Evolutionary conservation across 2,113 vertebrate genomes (phyloP), one percentile per base, ranked within the genome.

Genomic region (Monarcha castaneiventris): DNA sequence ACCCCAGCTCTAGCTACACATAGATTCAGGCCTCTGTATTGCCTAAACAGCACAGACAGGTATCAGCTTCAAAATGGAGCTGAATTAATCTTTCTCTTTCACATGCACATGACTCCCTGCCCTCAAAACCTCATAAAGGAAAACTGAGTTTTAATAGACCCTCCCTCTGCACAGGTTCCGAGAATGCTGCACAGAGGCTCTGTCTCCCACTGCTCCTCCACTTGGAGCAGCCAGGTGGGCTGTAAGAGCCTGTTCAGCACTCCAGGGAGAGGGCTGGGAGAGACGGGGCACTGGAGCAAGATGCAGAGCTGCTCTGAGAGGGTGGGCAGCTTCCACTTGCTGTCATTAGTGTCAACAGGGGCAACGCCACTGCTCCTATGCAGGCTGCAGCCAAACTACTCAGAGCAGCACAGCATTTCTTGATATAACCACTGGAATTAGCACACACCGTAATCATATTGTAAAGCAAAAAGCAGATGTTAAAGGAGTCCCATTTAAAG

Each of bases 291-390:
- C 35, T 21, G 49, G 32, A 59, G 25, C 0, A 4, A 0, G 3
- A 32, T 9, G 37, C 58, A 76, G 48, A 73, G 51, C 27, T 30
- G 22, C 35, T 8, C 52, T 4, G 23, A 44, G 27, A 52, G 30
- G 16, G 29, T 44, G n/a, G 43, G 62, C 43, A 54, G n/a, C 87
- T 66, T 29, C 62, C n/a, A 30, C 30, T 26, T 35, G 26, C 44
- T 6, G 5, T 7, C 84, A 54, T 21, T 56, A 20, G 0, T 7
- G 35, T 2, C 9, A 9, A 6, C 26, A 52, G 58, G 49, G 46
- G 19, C 0, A 0, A 39, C 7, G 27, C 43, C 15, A 14, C 41
- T 10, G 8, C 6, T 56, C 11, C 44, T 17, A 8, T 2, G 3
- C 35, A 13, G 4, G 8, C 76, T 41, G 54, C 62, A 62, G 81